Percentiles rank a stretch among this genome's conserved stretches.
Evolutionary conservation across 2,888 invertebrate genomes (phyloP).

Genomic region (Adela reaumurella): DNA sequence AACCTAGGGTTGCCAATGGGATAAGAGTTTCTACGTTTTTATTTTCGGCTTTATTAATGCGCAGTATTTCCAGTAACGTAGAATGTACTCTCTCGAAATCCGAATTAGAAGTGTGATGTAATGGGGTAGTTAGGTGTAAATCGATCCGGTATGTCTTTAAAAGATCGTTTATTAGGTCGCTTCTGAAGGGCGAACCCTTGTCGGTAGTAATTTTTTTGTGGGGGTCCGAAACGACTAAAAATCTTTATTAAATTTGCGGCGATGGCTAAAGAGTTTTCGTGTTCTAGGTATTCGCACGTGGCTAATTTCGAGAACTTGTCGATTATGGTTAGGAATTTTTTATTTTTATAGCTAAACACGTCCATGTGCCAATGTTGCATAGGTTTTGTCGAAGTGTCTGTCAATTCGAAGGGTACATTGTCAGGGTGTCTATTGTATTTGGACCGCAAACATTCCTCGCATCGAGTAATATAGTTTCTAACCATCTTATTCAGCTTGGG

Average conservation of each 20-base stretch:
- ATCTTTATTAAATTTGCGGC: neutral
- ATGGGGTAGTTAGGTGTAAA: neutral
- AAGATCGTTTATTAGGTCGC: neutral
- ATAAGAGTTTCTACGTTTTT: neutral
- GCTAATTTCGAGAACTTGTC: constrained; percentile 3
- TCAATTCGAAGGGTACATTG: neutral
- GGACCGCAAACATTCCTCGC: neutral
- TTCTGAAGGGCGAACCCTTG: neutral
- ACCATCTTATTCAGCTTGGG: neutral
- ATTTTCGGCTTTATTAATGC: no score
- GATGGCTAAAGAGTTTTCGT: neutral
- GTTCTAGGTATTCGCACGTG: neutral
- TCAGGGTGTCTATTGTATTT: constrained; percentile 1
- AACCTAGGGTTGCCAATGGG: neutral
- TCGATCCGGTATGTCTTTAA: neutral
- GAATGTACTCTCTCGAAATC: neutral
- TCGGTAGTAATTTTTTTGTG: neutral
- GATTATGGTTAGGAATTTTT: neutral
- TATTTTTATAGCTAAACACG: neutral
- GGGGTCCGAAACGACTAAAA: neutral
- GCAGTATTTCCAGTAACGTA: neutral
- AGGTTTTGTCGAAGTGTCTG: neutral
- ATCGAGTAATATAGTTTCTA: neutral
- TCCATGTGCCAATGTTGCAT: constrained; percentile 1
- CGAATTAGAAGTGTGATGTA: neutral